A percentile compares a stretch with the other conserved stretches of the same genome.
These are phyloP conservation scores for Thereva unica DNA, from an alignment of 2,888 invertebrate genomes.

Conservation along the genomic window DNA sequence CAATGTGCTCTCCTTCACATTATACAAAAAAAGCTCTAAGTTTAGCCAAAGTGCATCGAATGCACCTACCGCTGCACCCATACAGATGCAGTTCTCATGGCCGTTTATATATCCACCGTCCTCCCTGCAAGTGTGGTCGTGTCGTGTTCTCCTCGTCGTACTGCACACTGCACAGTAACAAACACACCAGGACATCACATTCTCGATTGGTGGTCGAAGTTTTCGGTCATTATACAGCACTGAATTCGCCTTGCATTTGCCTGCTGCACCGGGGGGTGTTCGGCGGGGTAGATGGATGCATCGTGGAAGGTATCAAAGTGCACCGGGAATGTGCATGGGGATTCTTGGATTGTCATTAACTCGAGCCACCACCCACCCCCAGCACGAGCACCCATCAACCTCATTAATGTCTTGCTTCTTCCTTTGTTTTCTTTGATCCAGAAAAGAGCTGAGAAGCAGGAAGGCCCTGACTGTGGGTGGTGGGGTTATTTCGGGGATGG, in stretches of 20 bases:
- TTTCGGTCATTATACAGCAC: slow-evolving; percentile 9
- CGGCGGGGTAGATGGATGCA: neutral
- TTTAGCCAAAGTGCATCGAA: neutral
- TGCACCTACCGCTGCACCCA: neutral
- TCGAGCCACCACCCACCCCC: neutral
- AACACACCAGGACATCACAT: slow-evolving; percentile 12
- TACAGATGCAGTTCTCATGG: slow-evolving; percentile 21
- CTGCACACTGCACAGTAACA: too few relatives aligned
- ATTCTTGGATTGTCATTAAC: neutral
- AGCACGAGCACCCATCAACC: slow-evolving; percentile 5
- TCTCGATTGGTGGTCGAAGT: slow-evolving; percentile 20
- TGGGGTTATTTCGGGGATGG: too few relatives aligned
- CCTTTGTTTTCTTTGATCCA: slow-evolving; percentile 3
- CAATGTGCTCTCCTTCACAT: slow-evolving; percentile 33
- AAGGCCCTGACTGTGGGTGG: too few relatives aligned
- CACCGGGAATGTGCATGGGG: too few relatives aligned
- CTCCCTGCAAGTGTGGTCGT: neutral
- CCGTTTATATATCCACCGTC: neutral
- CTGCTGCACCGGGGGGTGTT: slow-evolving; percentile 8
- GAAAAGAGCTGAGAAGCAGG: too few relatives aligned
- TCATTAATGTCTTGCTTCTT: slow-evolving; percentile 25
- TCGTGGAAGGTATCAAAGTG: too few relatives aligned
- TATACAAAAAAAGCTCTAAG: slow-evolving; percentile 7
- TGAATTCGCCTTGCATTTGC: neutral
- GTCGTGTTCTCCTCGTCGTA: too few relatives aligned